These are phyloP conservation scores for Dryobates pubescens DNA, from an alignment of 2,797 vertebrate species.

Conservation along the genomic window DNA sequence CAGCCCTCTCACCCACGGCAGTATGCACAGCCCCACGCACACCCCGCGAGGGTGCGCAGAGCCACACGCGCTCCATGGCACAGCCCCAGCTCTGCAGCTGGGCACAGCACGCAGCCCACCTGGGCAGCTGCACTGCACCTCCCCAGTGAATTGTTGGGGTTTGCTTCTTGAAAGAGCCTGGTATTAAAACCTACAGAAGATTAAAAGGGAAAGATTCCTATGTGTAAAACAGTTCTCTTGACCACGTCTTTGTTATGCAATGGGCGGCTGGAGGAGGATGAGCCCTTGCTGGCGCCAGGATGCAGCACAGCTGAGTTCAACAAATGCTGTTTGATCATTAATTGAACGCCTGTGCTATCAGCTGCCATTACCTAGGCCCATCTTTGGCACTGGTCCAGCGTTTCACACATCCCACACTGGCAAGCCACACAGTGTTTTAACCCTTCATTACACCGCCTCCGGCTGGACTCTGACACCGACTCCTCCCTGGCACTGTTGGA, in stretches of 20 bases:
- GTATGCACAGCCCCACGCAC: accelerated
- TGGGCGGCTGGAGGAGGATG: conserved; percentile 29
- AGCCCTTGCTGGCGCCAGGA: not conserved
- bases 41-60: not conserved
- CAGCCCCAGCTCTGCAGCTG: not conserved
- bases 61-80: not conserved
- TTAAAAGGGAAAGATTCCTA: not conserved
- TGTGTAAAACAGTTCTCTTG: not conserved
- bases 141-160: not conserved
- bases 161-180: not conserved
- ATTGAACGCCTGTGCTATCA: conserved; percentile 62
- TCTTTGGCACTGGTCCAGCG: conserved; percentile 42
- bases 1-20: accelerated
- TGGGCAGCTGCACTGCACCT: not conserved
- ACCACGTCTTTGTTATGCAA: not conserved
- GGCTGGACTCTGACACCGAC: not conserved
- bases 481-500: not conserved
- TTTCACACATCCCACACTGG: conserved; percentile 64
- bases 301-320: conserved; percentile 61
- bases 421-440: conserved; percentile 41
- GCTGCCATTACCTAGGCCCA: conserved; percentile 68
- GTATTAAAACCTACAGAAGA: not conserved
- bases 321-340: conserved; percentile 67
- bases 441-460: conserved; percentile 2
- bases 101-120: not conserved